These are phyloP conservation scores for Sinopyrophorus schimmeli DNA, from an alignment of 2,888 invertebrate genomes.

Conservation along the genomic window DNA sequence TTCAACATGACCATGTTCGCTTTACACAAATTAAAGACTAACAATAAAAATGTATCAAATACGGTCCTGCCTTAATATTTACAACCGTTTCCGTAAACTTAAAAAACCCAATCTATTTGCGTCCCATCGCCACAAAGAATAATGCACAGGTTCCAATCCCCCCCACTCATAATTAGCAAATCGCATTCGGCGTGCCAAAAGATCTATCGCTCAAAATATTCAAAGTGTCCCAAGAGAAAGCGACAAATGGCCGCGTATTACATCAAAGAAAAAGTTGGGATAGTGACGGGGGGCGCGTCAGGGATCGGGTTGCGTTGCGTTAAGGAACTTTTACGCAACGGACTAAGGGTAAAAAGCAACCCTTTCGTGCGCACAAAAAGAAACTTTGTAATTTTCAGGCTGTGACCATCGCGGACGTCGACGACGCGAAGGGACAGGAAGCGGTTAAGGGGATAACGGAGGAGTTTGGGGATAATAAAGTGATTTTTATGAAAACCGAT, in stretches of 20 bases:
- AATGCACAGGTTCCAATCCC: no score
- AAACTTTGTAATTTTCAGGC: conserved; percentile 39
- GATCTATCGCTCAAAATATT: no score
- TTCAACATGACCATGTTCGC: no score
- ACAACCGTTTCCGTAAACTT: no score
- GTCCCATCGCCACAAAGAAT: no score
- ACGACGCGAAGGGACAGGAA: conserved; percentile 59
- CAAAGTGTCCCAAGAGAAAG: no score
- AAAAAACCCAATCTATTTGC: no score
- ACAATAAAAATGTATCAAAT: no score
- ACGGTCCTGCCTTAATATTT: no score
- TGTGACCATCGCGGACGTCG: conserved; percentile 46
- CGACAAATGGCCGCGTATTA: conserved; percentile 2
- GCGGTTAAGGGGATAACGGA: conserved; percentile 63
- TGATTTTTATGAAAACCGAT: conserved; percentile 71
- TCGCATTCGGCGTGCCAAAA: no score
- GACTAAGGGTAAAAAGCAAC: conserved; percentile 12
- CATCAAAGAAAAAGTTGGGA: conserved; percentile 23
- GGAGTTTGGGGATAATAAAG: conserved; percentile 68
- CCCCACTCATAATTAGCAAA: no score
- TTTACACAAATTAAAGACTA: no score
- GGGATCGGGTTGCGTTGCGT: conserved; percentile 23
- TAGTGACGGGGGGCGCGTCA: conserved; percentile 23
- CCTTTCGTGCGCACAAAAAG: conserved; percentile 6
- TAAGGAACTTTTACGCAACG: conserved; percentile 19